These are phyloP conservation scores for Schrankia costaestrigalis DNA, from an alignment of 2,888 invertebrate species.

Conservation along the genomic window DNA sequence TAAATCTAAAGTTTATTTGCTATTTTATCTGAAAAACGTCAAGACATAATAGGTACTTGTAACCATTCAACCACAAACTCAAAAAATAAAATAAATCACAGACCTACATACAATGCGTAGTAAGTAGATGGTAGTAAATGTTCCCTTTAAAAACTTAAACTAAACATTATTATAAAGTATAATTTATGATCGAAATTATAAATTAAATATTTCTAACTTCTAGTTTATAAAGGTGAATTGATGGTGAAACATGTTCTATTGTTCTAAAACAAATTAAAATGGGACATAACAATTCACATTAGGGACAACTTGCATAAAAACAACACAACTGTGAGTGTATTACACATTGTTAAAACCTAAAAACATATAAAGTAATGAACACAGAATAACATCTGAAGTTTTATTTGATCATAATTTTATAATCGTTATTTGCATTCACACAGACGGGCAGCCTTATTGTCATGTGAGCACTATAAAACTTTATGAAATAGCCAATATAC, in stretches of 20 bases:
- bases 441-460: too few relatives aligned
- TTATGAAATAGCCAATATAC: too few relatives aligned
- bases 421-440: too few relatives aligned
- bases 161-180: constrained; percentile 13
- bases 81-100: constrained; percentile 21
- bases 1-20: constrained; percentile 22
- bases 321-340: neutral
- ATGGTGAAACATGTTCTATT: constrained; percentile 9
- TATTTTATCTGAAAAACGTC: constrained; percentile 17
- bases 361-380: neutral
- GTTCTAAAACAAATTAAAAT: too few relatives aligned
- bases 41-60: constrained; percentile 16
- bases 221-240: constrained; percentile 7
- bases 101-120: constrained; percentile 11
- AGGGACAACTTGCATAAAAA: neutral
- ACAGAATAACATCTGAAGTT: too few relatives aligned
- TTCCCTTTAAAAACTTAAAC: constrained; percentile 26
- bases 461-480: too few relatives aligned
- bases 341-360: neutral
- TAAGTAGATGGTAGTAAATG: constrained; percentile 15
- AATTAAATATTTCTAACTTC: constrained; percentile 1
- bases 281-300: too few relatives aligned
- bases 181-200: constrained; percentile 7
- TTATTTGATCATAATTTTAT: too few relatives aligned
- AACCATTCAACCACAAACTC: constrained; percentile 26